phyloP scores from a whole-genome alignment of 2,113 vertebrate species.

The Siniperca knerii region DNA sequence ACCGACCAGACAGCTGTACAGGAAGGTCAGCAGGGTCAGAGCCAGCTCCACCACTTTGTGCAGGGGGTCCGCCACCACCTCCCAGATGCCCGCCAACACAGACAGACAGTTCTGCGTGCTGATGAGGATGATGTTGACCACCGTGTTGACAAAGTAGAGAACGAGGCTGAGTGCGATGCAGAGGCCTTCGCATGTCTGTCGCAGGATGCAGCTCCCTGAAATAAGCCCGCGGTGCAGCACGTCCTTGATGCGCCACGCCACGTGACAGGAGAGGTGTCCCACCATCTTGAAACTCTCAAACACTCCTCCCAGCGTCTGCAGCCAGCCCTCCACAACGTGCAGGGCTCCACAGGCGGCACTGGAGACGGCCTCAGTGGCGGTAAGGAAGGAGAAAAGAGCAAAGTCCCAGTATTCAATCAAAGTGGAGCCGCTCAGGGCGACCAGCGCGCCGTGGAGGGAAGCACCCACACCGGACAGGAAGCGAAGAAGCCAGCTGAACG shows the following conservation, averaged over 20 bases:
- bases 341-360: conserved; percentile 62
- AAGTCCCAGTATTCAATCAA: conserved; percentile 82
- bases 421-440: conserved; percentile 64
- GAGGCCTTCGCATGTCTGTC: conserved; percentile 84
- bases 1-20: conserved; percentile 87
- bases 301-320: conserved; percentile 78
- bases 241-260: conserved; percentile 82
- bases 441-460: conserved; percentile 80
- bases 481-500: conserved; percentile 82
- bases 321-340: conserved; percentile 64
- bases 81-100: conserved; percentile 79
- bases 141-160: conserved; percentile 88
- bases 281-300: conserved; percentile 86
- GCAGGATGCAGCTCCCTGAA: conserved; percentile 82
- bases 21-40: conserved; percentile 78
- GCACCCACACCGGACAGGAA: conserved; percentile 76
- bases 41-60: conserved; percentile 74
- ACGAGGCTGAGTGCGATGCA: conserved; percentile 86
- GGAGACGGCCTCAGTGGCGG: conserved; percentile 61
- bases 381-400: conserved; percentile 68
- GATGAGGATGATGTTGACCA: conserved; percentile 89
- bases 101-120: conserved; percentile 86
- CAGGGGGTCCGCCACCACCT: conserved; percentile 62
- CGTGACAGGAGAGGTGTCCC: conserved; percentile 84
- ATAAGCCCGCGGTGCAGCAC: conserved; percentile 83